These are phyloP conservation scores for Stenchaetothrips biformis DNA, from an alignment of 2,888 invertebrate species.

Conservation along the genomic window DNA sequence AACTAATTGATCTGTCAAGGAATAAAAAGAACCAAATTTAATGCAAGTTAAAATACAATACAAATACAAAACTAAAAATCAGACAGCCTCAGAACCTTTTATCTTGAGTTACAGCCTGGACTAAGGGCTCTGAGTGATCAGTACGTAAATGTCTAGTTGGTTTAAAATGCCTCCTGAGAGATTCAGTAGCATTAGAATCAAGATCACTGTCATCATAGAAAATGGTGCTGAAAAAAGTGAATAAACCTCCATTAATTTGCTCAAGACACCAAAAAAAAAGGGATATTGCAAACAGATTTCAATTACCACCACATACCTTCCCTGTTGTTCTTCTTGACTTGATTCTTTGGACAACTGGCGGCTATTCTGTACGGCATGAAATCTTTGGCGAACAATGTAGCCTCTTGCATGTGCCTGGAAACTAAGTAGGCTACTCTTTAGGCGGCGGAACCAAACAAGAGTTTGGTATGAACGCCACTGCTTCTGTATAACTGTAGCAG, in stretches of 20 bases:
- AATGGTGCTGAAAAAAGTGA: conserved; percentile 51
- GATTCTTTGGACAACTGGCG: conserved; percentile 47
- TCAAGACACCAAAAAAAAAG: conserved; percentile 28
- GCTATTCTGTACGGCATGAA: neutral
- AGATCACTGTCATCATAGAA: conserved; percentile 54
- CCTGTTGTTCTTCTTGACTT: conserved; percentile 51
- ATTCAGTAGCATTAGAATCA: conserved; percentile 45
- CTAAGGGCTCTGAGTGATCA: neutral
- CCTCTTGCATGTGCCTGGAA: conserved; percentile 74
- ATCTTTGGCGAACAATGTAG: conserved; percentile 54
- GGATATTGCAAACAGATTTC: conserved; percentile 12
- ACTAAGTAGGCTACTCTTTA: conserved; percentile 55
- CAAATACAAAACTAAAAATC: neutral
- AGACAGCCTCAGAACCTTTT: neutral
- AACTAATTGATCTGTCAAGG: neutral
- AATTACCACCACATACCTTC: conserved; percentile 32
- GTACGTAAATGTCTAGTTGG: neutral
- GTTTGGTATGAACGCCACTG: conserved; percentile 68
- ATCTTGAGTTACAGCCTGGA: neutral
- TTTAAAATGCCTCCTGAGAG: conserved; percentile 31
- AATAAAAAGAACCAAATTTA: neutral
- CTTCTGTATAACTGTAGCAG: conserved; percentile 68
- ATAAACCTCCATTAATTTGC: conserved; percentile 27
- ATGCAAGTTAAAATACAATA: neutral
- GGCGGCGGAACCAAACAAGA: conserved; percentile 61